Conservation (phyloP, 2,888 invertebrate species). For the Sceliomorpha sp. region DNA sequence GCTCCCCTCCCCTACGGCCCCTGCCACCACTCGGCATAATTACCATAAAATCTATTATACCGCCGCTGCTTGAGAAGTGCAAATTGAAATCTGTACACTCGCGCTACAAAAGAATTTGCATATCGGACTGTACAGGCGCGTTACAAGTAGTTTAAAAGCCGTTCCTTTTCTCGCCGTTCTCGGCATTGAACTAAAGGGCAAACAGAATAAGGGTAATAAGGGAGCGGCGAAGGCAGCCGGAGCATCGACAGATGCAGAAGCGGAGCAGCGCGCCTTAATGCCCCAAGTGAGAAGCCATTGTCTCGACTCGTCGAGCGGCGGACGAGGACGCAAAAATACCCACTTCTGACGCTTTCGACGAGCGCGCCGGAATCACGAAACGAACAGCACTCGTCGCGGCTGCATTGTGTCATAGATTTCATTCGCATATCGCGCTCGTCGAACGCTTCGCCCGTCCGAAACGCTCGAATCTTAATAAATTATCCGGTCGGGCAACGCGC, state of each 20-base stretch:
- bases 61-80: too few species aligned
- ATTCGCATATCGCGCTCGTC: constrained; percentile 31
- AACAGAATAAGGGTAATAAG: constrained; percentile 50
- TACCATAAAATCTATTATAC: too few species aligned
- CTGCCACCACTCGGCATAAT: too few species aligned
- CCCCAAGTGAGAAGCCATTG: constrained; percentile 47
- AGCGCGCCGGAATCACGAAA: constrained; percentile 21
- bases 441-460: constrained; percentile 32
- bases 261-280: constrained; percentile 42
- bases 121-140: constrained; percentile 8
- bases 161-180: constrained; percentile 29
- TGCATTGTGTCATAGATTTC: constrained; percentile 43
- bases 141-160: constrained; percentile 32
- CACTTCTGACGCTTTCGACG: constrained; percentile 26
- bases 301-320: constrained; percentile 21
- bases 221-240: constrained; percentile 21
- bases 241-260: constrained; percentile 51
- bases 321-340: constrained; percentile 40
- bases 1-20: too few species aligned
- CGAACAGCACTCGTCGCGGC: constrained; percentile 25
- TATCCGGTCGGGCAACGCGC: constrained; percentile 62
- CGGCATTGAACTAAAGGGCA: constrained; percentile 36
- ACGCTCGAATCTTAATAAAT: constrained; percentile 71
- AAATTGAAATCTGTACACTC: too few species aligned
- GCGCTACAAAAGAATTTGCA: constrained; percentile 25